phyloP scores from a whole-genome alignment of 1,140 invertebrate species.

The Ceratina calcarata region DNA sequence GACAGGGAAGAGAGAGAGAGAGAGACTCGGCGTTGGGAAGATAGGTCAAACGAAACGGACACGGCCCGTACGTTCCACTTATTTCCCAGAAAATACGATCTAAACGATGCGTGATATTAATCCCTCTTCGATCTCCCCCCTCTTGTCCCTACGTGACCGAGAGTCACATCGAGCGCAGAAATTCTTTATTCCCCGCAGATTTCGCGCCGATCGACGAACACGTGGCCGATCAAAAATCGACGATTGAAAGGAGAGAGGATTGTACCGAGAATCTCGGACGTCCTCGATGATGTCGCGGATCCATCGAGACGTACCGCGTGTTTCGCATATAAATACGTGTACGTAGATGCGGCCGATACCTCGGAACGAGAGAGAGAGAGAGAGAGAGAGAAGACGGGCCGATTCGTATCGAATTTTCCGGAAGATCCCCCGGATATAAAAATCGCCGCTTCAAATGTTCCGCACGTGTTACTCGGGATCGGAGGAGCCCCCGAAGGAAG shows the following conservation, averaged over 20 bases:
- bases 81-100: constrained; percentile 23
- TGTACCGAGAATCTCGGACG: constrained; percentile 15
- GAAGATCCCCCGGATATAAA: constrained; percentile 47
- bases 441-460: constrained; percentile 48
- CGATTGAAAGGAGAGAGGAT: background rate
- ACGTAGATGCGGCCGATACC: too few species aligned
- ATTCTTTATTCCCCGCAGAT: constrained; percentile 12
- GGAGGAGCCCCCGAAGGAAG: constrained; percentile 37
- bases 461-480: constrained; percentile 41
- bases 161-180: constrained; percentile 8
- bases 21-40: background rate
- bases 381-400: background rate
- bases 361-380: background rate
- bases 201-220: constrained; percentile 10
- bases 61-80: constrained; percentile 24
- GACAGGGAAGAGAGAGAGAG: background rate
- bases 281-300: constrained; percentile 26
- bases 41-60: constrained; percentile 44
- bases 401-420: constrained; percentile 42
- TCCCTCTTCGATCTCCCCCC: constrained; percentile 6
- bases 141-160: too few species aligned
- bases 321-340: too few species aligned
- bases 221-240: constrained; percentile 17
- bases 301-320: background rate
- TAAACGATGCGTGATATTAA: constrained; percentile 46